Evolutionary conservation across 2,797 vertebrate genomes (phyloP), one percentile per base, ranked within the genome.

Genomic region (Galaxias olidus): DNA sequence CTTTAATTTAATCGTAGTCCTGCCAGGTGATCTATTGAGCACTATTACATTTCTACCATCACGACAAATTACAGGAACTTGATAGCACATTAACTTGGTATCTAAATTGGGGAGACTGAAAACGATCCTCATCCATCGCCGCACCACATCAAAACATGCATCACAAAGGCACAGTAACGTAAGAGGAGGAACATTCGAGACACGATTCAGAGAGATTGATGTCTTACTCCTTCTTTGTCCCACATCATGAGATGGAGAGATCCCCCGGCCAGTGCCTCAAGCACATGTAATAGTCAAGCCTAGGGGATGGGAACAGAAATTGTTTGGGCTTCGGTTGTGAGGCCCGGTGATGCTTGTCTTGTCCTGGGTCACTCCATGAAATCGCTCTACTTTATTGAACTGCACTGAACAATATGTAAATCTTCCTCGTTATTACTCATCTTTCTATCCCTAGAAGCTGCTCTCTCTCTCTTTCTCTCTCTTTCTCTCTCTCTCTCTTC

Each of bases 381-480:
- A 15, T 15, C n/a, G 3, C 17, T 11, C 4, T 18, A 41, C 17
- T 58, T 61, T 14, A 20, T 61, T 40, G 55, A 14, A 53, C 42
- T 10, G 42, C 18, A 56, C 48, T 46, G 61, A 44, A 61, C 72
- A 59, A 6, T 63, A 17, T 5, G 8, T 5, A 4, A 8, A 0
- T 52, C n/a, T 45, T 72, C 49, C 64, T 52, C 46, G 57, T 44
- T 41, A 53, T 19, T 54, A 40, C 17, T 10, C 55, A 12, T 63
- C 47, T 19, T 45, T n/a, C 14, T 18, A 30, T 52, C 18, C 53
- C 50, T 66, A n/a, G n/a, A n/a, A n/a, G n/a, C n/a, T 45, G 20
- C 20, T 62, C 53, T 80, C 73, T 78, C 65, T 63, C 74, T 69
- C 74, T 71, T 65, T 70, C 72, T 46, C 53, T 75, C 58, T 80